phyloP scores from a whole-genome alignment of 2,888 invertebrate genomes.

The Morinoia aosen region DNA sequence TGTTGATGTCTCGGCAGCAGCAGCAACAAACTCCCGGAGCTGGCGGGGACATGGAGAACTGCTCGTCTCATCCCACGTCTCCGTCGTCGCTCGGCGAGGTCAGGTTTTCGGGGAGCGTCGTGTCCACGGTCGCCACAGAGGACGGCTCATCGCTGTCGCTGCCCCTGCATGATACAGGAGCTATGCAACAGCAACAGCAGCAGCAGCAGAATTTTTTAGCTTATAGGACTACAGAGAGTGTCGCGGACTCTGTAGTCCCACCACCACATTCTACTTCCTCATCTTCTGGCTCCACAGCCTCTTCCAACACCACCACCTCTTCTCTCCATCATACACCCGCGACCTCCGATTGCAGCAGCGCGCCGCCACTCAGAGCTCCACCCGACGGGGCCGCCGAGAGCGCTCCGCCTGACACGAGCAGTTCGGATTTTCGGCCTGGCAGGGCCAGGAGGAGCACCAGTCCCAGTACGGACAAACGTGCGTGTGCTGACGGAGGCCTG shows the following conservation, averaged over 20 bases:
- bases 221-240: conserved; percentile 68
- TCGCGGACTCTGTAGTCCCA: conserved; percentile 68
- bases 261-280: conserved; percentile 54
- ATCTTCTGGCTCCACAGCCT: conserved; percentile 27
- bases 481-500: conserved; percentile 64
- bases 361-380: conserved; percentile 60
- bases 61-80: conserved; percentile 58
- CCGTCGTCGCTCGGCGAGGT: conserved; percentile 64
- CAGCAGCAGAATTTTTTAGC: conserved; percentile 67
- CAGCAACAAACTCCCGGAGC: conserved; percentile 52
- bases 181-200: conserved; percentile 57
- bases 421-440: conserved; percentile 67
- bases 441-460: conserved; percentile 66
- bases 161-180: conserved; percentile 64
- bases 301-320: not conserved
- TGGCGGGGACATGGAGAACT: conserved; percentile 42
- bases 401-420: conserved; percentile 57
- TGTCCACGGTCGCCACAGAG: conserved; percentile 62
- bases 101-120: conserved; percentile 66
- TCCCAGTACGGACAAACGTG: conserved; percentile 64
- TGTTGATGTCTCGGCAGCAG: conserved; percentile 67
- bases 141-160: conserved; percentile 60
- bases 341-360: conserved; percentile 48
- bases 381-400: conserved; percentile 64
- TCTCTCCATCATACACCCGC: not conserved